A percentile compares a stretch with the other conserved stretches of the same genome.
Evolutionary conservation across 92 coral and sea anemone genomes (phyloP).

Genomic region (Porites lobata): DNA sequence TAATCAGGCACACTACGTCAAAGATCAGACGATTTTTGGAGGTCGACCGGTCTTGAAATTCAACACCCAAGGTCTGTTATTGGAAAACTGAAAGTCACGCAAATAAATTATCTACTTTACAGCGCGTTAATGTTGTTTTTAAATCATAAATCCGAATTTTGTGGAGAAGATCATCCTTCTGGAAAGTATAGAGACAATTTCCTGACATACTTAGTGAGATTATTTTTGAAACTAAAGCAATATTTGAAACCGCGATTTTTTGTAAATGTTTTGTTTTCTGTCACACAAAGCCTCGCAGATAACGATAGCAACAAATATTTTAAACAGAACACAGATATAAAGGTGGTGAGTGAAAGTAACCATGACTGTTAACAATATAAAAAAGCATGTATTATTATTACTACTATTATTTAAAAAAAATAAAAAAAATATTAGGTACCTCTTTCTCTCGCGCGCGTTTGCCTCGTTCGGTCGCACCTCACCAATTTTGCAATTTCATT

Average conservation of each 20-base stretch:
- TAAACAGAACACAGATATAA: no score
- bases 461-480: no score
- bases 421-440: no score
- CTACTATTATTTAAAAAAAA: no score
- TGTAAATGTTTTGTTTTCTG: neutral
- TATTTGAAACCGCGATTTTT: neutral
- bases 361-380: no score
- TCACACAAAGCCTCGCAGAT: neutral
- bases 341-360: no score
- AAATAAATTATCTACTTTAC: neutral
- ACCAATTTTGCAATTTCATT: no score
- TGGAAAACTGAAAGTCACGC: constrained; percentile 18
- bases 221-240: neutral
- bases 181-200: neutral
- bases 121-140: no score
- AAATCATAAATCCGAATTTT: no score
- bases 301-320: no score
- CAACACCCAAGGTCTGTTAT: neutral
- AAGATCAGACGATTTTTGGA: neutral
- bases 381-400: no score
- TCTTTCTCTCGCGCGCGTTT: no score
- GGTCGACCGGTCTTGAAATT: neutral
- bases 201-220: neutral
- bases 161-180: neutral
- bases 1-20: constrained; percentile 19